Conservation (phyloP, 2,888 invertebrate species). For the Platynereis dumerilii region DNA sequence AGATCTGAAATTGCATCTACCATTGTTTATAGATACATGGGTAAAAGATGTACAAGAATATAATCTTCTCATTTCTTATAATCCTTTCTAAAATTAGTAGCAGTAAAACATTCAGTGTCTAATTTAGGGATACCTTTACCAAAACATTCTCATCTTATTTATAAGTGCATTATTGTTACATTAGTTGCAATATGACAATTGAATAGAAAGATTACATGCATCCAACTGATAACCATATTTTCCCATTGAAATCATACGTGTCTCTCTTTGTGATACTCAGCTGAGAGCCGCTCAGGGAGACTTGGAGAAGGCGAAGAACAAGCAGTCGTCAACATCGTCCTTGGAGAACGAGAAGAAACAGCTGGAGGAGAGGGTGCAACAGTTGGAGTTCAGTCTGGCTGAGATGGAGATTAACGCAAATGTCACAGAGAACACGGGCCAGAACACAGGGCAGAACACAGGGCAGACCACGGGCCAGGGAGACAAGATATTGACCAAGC, state of each 20-base stretch:
- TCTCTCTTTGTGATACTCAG: neutral
- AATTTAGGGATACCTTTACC: too few relatives aligned
- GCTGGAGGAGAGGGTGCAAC: slow-evolving; percentile 43
- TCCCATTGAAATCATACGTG: too few relatives aligned
- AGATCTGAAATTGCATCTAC: too few relatives aligned
- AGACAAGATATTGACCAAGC: slow-evolving; percentile 37
- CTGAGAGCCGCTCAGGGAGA: slow-evolving; percentile 42
- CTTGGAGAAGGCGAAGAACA: slow-evolving; percentile 37
- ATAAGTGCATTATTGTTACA: neutral
- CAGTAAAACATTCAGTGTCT: too few relatives aligned
- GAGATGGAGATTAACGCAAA: slow-evolving; percentile 43
- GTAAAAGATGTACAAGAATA: too few relatives aligned
- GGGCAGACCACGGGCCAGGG: too few relatives aligned
- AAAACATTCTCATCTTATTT: neutral
- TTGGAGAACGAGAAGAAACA: slow-evolving; percentile 45
- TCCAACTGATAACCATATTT: neutral
- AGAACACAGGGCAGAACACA: neutral
- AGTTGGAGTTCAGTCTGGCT: slow-evolving; percentile 45
- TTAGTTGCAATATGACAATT: too few relatives aligned
- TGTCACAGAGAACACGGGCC: slow-evolving; percentile 35
- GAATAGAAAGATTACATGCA: neutral
- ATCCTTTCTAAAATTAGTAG: too few relatives aligned
- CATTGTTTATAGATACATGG: too few relatives aligned
- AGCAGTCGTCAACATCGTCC: slow-evolving; percentile 37
- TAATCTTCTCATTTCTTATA: too few relatives aligned